phyloP scores from a whole-genome alignment of 2,888 invertebrate genomes.

The Brachylomia viminalis region DNA sequence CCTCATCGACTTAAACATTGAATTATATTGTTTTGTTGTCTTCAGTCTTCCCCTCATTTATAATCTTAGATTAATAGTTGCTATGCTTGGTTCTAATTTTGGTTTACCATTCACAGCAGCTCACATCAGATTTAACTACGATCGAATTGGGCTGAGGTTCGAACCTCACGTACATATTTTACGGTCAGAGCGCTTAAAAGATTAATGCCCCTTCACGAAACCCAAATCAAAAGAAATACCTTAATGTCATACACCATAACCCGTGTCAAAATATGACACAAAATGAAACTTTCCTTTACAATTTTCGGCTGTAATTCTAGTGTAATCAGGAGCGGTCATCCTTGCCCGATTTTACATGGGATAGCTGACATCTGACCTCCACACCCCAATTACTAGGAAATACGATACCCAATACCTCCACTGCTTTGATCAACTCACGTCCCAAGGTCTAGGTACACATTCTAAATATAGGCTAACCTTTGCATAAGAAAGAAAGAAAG shows the following conservation, averaged over 20 bases:
- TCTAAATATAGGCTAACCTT: slow-evolving; percentile 10
- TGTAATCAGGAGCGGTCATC: neutral
- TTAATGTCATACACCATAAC: slow-evolving; percentile 7
- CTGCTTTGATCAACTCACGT: slow-evolving; percentile 21
- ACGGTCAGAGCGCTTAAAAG: neutral
- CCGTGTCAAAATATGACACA: slow-evolving; percentile 27
- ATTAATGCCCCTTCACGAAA: slow-evolving; percentile 6
- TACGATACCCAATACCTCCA: neutral
- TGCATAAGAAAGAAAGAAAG: too few species aligned
- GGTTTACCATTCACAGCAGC: too few species aligned
- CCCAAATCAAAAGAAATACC: neutral
- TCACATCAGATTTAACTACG: too few species aligned
- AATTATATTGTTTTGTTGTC: too few species aligned
- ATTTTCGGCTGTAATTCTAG: slow-evolving; percentile 4
- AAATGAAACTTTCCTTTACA: neutral
- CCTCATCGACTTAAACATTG: too few species aligned
- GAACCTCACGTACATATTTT: neutral
- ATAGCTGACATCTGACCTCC: slow-evolving; percentile 10
- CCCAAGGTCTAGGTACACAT: neutral
- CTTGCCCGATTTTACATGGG: slow-evolving; percentile 4
- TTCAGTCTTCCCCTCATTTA: too few species aligned
- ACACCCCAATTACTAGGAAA: slow-evolving; percentile 21
- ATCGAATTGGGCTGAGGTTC: too few species aligned
- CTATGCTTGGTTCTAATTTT: too few species aligned
- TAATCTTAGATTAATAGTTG: too few species aligned